A percentile compares a stretch with the other conserved stretches of the same genome.
Evolutionary conservation across 2,888 invertebrate genomes (phyloP).

Genomic region (Acrobasis repandana): DNA sequence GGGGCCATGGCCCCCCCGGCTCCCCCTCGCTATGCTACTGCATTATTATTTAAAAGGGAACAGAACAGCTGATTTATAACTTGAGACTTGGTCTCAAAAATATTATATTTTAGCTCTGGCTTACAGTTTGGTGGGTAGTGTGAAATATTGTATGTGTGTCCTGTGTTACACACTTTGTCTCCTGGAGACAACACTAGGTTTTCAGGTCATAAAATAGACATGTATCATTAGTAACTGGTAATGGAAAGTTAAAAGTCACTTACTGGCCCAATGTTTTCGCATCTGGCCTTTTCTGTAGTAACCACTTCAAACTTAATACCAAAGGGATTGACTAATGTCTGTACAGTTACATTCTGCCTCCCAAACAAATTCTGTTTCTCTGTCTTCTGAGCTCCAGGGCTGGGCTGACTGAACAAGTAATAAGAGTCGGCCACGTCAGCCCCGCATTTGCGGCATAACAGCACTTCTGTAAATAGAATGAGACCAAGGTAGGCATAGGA

Average conservation of each 20-base stretch:
- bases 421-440: constrained; percentile 81
- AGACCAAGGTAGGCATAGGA: constrained; percentile 23
- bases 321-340: constrained; percentile 81
- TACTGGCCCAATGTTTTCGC: constrained; percentile 79
- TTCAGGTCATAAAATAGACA: too few species aligned
- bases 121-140: too few species aligned
- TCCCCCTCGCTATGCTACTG: too few species aligned
- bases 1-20: too few species aligned
- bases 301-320: constrained; percentile 80
- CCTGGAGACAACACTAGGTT: too few species aligned
- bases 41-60: too few species aligned
- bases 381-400: constrained; percentile 71
- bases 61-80: too few species aligned
- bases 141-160: too few species aligned
- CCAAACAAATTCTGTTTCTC: constrained; percentile 81
- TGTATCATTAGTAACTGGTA: too few species aligned
- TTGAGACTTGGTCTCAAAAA: too few species aligned
- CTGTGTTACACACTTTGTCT: too few species aligned
- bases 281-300: constrained; percentile 78
- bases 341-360: constrained; percentile 76
- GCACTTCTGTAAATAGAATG: constrained; percentile 66
- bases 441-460: constrained; percentile 84
- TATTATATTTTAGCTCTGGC: too few species aligned
- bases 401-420: constrained; percentile 76
- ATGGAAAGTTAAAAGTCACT: constrained; percentile 37